These are phyloP conservation scores for Albula goreensis DNA, from an alignment of 2,113 vertebrate genomes.

Conservation along the genomic window DNA sequence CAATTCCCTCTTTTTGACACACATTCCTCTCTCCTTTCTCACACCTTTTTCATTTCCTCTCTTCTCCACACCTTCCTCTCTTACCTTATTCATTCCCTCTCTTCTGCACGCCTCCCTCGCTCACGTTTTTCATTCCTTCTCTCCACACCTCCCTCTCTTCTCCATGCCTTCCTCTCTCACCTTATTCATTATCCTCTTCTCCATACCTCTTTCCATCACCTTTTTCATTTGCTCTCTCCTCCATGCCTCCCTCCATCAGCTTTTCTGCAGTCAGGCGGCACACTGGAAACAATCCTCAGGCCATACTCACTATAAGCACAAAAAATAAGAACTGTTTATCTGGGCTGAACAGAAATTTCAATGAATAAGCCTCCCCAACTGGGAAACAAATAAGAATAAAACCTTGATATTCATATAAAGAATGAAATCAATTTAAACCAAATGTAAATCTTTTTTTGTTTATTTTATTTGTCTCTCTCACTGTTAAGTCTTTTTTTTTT, in stretches of 20 bases:
- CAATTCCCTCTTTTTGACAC: too few relatives aligned
- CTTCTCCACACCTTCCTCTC: too few relatives aligned
- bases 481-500: conserved; percentile 40
- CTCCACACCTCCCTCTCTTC: too few relatives aligned
- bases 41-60: too few relatives aligned
- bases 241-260: neutral
- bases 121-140: too few relatives aligned
- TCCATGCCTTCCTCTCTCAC: too few relatives aligned
- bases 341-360: conserved; percentile 67
- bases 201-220: too few relatives aligned
- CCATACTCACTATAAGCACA: conserved; percentile 75
- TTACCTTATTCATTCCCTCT: too few relatives aligned
- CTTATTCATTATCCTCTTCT: too few relatives aligned
- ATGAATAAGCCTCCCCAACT: conserved; percentile 56
- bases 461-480: conserved; percentile 23
- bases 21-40: too few relatives aligned
- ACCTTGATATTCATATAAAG: conserved; percentile 68
- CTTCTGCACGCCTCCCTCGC: too few relatives aligned
- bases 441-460: conserved; percentile 42
- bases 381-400: conserved; percentile 56
- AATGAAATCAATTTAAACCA: conserved; percentile 67
- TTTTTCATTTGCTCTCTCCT: too few relatives aligned
- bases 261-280: conserved; percentile 69
- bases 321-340: conserved; percentile 62
- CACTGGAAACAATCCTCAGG: conserved; percentile 70